phyloP scores from a whole-genome alignment of 2,113 vertebrate genomes.

The Nannospalax galili region DNA sequence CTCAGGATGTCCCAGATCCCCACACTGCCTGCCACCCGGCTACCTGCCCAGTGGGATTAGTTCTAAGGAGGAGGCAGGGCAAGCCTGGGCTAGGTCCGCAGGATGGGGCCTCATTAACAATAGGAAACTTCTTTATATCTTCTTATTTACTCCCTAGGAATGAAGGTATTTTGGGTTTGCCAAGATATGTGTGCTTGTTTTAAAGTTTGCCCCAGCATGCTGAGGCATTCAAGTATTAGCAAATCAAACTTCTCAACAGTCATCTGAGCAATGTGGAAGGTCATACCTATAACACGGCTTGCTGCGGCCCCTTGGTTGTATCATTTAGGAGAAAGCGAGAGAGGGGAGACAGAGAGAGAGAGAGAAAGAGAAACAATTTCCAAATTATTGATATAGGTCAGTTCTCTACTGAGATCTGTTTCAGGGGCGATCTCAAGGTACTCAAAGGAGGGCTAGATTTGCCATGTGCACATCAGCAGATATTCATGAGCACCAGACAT shows the following conservation, averaged over 20 bases:
- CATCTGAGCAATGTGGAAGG: neutral
- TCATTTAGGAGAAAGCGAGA: neutral
- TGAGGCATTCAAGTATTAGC: neutral
- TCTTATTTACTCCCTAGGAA: slow-evolving; percentile 47
- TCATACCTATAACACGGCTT: neutral
- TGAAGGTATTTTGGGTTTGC: slow-evolving; percentile 58
- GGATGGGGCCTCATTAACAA: slow-evolving; percentile 27
- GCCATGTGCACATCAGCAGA: neutral
- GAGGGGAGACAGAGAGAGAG: neutral
- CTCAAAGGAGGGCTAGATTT: neutral
- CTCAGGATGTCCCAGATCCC: slow-evolving; percentile 78
- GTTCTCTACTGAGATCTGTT: neutral
- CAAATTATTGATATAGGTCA: neutral
- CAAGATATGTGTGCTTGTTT: slow-evolving; percentile 65
- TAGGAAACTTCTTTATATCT: slow-evolving; percentile 34
- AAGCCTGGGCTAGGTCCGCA: slow-evolving; percentile 42
- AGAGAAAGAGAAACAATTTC: neutral
- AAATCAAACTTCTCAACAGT: neutral
- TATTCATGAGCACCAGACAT: neutral
- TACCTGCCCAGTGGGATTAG: slow-evolving; percentile 44
- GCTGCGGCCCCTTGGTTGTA: neutral
- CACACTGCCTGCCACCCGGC: slow-evolving; percentile 77
- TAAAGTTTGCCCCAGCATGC: slow-evolving; percentile 44
- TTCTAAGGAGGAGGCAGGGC: slow-evolving; percentile 57
- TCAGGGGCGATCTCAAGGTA: neutral